Evolutionary conservation across 2,113 vertebrate species (phyloP).

Genomic region (Ceyx melanurus): DNA sequence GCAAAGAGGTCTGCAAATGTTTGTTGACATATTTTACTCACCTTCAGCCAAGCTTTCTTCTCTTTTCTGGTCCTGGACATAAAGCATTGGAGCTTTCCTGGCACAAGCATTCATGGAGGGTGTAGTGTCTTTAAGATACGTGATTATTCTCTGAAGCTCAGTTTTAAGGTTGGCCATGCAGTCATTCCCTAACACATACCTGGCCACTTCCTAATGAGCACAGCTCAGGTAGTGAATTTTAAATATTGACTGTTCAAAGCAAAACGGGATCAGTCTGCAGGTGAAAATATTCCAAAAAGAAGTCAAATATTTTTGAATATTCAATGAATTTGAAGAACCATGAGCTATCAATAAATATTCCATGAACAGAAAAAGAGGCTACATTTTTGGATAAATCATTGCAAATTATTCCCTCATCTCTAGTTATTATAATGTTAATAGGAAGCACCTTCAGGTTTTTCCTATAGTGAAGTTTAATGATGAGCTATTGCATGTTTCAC

Average conservation of each 20-base stretch:
- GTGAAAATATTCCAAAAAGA: conserved; percentile 24
- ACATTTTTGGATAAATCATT: conserved; percentile 65
- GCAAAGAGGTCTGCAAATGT: not conserved
- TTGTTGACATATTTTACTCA: not conserved
- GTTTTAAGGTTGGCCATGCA: not conserved
- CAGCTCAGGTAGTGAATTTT: conserved; percentile 36
- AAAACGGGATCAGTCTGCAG: conserved; percentile 23
- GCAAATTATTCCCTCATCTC: conserved; percentile 65
- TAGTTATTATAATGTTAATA: conserved; percentile 57
- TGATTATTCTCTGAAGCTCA: conserved; percentile 16
- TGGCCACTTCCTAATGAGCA: conserved; percentile 48
- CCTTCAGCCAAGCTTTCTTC: not conserved
- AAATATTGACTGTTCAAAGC: conserved; percentile 48
- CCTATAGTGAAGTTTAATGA: conserved; percentile 42
- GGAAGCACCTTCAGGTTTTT: conserved; percentile 51
- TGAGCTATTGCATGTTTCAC: conserved; percentile 40
- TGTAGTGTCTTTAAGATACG: not conserved
- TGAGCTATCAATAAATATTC: conserved; percentile 58
- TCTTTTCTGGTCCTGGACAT: not conserved
- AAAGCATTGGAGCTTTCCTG: not conserved
- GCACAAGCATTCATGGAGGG: not conserved
- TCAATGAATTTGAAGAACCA: conserved; percentile 37
- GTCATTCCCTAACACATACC: not conserved
- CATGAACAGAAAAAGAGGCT: conserved; percentile 55
- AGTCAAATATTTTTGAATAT: conserved; percentile 46